Evolutionary conservation across 1,140 invertebrate species (phyloP).

Genomic region (Batillaria attramentaria): DNA sequence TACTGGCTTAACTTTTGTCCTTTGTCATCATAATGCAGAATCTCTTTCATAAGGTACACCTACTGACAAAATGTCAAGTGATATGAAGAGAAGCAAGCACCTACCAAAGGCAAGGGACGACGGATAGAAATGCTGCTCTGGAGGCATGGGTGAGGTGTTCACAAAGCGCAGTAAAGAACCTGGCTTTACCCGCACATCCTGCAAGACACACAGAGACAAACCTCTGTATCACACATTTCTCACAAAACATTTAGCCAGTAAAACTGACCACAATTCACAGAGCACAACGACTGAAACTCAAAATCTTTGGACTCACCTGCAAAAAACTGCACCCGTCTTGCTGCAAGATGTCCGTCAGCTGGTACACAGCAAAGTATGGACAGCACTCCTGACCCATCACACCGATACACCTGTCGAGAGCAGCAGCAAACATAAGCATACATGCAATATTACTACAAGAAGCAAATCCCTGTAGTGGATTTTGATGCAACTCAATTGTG

Average conservation of each 20-base stretch:
- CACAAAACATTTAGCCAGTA: too few relatives aligned
- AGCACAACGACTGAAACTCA: too few relatives aligned
- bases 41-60: background rate
- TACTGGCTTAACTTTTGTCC: slow-evolving; percentile 20
- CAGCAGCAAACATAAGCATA: too few relatives aligned
- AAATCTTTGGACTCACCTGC: slow-evolving; percentile 57
- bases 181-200: slow-evolving; percentile 52
- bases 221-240: background rate
- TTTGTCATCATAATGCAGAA: background rate
- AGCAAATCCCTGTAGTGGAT: background rate
- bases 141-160: slow-evolving; percentile 54
- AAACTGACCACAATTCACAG: too few relatives aligned
- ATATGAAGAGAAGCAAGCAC: slow-evolving; percentile 60
- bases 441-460: too few relatives aligned
- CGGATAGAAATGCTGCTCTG: slow-evolving; percentile 84
- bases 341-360: slow-evolving; percentile 55
- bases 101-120: slow-evolving; percentile 84
- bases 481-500: too few relatives aligned
- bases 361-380: slow-evolving; percentile 67
- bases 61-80: too few relatives aligned
- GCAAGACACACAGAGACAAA: slow-evolving; percentile 20
- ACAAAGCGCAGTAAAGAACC: slow-evolving; percentile 54
- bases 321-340: slow-evolving; percentile 41
- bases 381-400: slow-evolving; percentile 51
- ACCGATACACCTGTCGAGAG: slow-evolving; percentile 12